A percentile compares a stretch with the other conserved stretches of the same genome.
Evolutionary conservation across 37 sponge, comb jelly and placozoan genomes (phyloP).

Genomic region (Chondrilla cf. caribensis): DNA sequence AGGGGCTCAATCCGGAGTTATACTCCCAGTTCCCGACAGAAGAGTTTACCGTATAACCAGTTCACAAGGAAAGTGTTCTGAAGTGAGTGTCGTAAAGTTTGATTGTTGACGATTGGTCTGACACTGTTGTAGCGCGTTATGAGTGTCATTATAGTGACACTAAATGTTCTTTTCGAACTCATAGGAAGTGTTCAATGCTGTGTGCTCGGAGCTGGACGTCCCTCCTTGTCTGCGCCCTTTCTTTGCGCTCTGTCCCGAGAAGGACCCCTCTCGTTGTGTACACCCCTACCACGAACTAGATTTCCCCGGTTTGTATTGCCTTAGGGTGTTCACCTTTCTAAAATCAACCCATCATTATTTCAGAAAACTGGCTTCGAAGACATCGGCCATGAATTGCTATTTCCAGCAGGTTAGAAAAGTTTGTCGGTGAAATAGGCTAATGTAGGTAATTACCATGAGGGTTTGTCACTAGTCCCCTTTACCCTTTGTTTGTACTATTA

Average conservation of each 20-base stretch:
- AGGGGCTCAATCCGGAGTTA: too few species aligned
- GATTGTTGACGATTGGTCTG: too few species aligned
- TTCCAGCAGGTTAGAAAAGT: slow-evolving; percentile 46
- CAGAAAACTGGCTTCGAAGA: slow-evolving; percentile 8
- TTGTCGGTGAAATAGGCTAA: not conserved
- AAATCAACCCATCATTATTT: slow-evolving; percentile 33
- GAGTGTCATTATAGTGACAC: too few species aligned
- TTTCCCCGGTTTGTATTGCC: not conserved
- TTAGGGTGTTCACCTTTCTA: slow-evolving; percentile 51
- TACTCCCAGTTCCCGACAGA: too few species aligned
- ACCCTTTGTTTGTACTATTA: too few species aligned
- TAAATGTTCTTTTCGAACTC: too few species aligned
- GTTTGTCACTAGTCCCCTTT: too few species aligned
- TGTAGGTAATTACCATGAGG: not conserved
- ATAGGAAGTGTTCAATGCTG: slow-evolving; percentile 33
- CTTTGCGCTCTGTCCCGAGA: slow-evolving; percentile 48
- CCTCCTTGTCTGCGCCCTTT: slow-evolving; percentile 49
- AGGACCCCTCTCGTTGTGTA: slow-evolving; percentile 8
- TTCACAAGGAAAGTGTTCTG: too few species aligned
- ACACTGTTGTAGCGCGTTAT: too few species aligned
- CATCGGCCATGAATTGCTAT: slow-evolving; percentile 30
- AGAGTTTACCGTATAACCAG: too few species aligned
- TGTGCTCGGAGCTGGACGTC: slow-evolving; percentile 16
- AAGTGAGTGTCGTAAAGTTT: too few species aligned
- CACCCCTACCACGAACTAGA: slow-evolving; percentile 37